Evolutionary conservation across 2,113 vertebrate genomes (phyloP).

Genomic region (Cinclus mexicanus): DNA sequence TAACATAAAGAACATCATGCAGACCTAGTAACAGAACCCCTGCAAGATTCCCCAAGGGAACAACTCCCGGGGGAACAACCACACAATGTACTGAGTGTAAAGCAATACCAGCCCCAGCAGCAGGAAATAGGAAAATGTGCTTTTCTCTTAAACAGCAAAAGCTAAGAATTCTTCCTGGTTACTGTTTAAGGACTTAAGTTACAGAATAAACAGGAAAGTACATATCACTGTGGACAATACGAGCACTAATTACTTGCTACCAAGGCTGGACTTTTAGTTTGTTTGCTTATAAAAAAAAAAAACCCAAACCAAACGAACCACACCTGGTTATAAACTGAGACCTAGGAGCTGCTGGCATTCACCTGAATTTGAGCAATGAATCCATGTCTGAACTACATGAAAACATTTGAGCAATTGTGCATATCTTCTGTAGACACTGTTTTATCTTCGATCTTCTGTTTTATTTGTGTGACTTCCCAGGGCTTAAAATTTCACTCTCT

Average conservation of each 20-base stretch:
- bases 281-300: neutral
- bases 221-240: neutral
- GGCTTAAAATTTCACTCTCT: neutral
- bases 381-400: neutral
- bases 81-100: fast-evolving
- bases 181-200: neutral
- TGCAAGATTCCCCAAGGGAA: neutral
- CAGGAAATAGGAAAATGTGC: neutral
- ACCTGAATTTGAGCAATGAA: neutral
- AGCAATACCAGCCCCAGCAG: neutral
- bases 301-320: neutral
- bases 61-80: neutral
- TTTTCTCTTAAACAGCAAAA: neutral
- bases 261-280: neutral
- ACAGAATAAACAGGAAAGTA: neutral
- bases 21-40: neutral
- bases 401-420: neutral
- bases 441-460: neutral
- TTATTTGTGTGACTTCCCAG: neutral
- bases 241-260: neutral
- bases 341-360: neutral
- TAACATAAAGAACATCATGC: neutral
- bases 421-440: neutral
- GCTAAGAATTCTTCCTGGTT: neutral
- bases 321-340: neutral